Evolutionary conservation across 1,140 invertebrate genomes (phyloP).

Genomic region (Drosophila santomea): DNA sequence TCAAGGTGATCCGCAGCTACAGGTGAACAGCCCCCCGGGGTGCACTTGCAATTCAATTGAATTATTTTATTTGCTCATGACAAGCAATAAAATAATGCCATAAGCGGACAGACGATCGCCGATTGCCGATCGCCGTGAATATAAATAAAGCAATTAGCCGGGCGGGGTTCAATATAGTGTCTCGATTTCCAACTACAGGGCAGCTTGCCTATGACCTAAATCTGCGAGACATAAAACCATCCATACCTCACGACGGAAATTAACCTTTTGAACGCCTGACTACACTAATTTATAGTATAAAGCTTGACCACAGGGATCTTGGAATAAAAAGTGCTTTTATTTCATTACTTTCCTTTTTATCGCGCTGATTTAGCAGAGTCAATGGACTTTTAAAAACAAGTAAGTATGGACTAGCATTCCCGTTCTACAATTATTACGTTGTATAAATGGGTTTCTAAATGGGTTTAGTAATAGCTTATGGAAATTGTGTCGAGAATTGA

Average conservation of each 20-base stretch:
- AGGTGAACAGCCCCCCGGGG: constrained; percentile 28
- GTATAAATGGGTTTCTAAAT: neutral
- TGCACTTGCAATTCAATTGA: constrained; percentile 49
- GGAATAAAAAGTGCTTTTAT: neutral
- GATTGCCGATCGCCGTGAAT: constrained; percentile 43
- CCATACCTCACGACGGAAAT: too few relatives aligned
- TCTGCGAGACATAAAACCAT: neutral
- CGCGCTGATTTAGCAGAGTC: neutral
- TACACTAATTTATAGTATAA: too few relatives aligned
- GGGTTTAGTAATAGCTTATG: neutral
- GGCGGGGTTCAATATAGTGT: constrained; percentile 20
- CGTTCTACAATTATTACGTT: neutral
- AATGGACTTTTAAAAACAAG: neutral
- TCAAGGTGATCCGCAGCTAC: constrained; percentile 27
- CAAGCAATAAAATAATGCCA: constrained; percentile 18
- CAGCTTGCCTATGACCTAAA: constrained; percentile 5
- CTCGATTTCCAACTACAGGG: constrained; percentile 26
- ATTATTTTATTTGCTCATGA: constrained; percentile 38
- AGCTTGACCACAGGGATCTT: too few relatives aligned
- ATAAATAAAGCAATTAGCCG: constrained; percentile 68
- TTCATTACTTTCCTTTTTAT: neutral
- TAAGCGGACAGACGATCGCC: constrained; percentile 10
- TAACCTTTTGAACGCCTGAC: too few relatives aligned
- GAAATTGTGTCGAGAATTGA: too few relatives aligned
- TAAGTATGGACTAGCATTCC: neutral